Percentiles rank a stretch among this genome's conserved stretches.
These are phyloP conservation scores for Oenanthe oenanthe DNA, from an alignment of 2,113 vertebrate species.

Conservation along the genomic window DNA sequence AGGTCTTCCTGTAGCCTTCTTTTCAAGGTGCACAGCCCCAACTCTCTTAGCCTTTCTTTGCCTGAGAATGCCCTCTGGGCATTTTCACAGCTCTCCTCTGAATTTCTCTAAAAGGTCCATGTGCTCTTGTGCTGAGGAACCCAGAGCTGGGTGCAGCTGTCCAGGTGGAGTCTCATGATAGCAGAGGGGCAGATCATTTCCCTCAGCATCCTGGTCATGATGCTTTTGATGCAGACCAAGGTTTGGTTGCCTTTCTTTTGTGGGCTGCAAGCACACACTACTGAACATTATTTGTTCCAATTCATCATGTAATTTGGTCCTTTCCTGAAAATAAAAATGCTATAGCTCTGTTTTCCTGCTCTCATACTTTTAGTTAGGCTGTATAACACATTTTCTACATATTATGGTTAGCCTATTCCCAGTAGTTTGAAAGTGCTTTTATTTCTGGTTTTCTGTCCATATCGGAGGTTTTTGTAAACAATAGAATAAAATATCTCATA, in stretches of 20 bases:
- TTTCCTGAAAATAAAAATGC: background rate
- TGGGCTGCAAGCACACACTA: background rate
- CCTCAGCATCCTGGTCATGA: rapidly evolving
- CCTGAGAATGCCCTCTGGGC: background rate
- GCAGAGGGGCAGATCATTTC: background rate
- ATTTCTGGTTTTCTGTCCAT: background rate
- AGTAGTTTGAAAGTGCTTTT: background rate
- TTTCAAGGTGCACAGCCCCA: background rate
- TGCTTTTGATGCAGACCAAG: background rate
- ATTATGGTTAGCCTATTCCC: background rate
- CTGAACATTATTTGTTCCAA: background rate
- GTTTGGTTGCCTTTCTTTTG: background rate
- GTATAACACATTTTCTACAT: background rate
- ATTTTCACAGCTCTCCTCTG: background rate
- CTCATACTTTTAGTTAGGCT: background rate
- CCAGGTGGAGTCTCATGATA: background rate
- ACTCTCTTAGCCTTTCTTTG: background rate
- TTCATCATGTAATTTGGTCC: background rate
- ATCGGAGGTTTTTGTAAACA: background rate
- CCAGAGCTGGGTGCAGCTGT: background rate
- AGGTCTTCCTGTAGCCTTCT: background rate
- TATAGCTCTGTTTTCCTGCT: background rate
- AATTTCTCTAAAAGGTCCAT: background rate
- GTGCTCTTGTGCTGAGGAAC: background rate
- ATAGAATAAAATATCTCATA: background rate